Evolutionary conservation across 2,797 vertebrate species (phyloP), one percentile per base, ranked within the genome.

Genomic region (Morus bassanus): DNA sequence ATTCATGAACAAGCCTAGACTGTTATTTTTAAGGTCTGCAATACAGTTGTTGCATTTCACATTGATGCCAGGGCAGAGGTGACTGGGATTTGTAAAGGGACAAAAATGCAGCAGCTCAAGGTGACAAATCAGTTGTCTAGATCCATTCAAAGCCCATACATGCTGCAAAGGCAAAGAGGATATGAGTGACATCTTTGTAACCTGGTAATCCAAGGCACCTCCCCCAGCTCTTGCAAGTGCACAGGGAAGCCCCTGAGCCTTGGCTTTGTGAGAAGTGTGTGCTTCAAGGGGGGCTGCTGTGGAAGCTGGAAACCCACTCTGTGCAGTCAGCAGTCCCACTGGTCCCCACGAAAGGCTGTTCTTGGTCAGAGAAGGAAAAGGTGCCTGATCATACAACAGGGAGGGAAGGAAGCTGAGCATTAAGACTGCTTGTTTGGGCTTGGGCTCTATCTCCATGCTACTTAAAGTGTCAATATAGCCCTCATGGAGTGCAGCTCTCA

Each of bases 21-120:
- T 78, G 81, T 91, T 92, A 67, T 72, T 92, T 93, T 89, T 80
- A 81, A 88, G 46, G 39, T 59, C 43, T 81, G 57, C 65, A 89
- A 57, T 78, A 84, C 23, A 31, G 43, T 69, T 75, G 67, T 59
- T 88, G 37, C 54, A 30, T 60, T 87, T 92, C 68, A 21, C 64
- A 30, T 46, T 41, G 57, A 59, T 67, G 30, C 5, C 50, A 45
- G 68, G 75, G 78, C 89, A 88, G 76, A 91, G 77, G 65, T 94
- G 91, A 21, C 51, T 67, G 65, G 39, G 77, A 89, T 91, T 95
- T 91, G 65, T 96, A 76, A 89, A 73, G 63, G 63, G 57, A 85
- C 43, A 41, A 84, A 85, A 83, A 30, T 53, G 43, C 35, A 61
- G 50, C 43, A 77, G n/a, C 57, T 92, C 50, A 60, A 92, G 85